Evolutionary conservation across 2,888 invertebrate genomes (phyloP).

Genomic region (Sturmia bella): DNA sequence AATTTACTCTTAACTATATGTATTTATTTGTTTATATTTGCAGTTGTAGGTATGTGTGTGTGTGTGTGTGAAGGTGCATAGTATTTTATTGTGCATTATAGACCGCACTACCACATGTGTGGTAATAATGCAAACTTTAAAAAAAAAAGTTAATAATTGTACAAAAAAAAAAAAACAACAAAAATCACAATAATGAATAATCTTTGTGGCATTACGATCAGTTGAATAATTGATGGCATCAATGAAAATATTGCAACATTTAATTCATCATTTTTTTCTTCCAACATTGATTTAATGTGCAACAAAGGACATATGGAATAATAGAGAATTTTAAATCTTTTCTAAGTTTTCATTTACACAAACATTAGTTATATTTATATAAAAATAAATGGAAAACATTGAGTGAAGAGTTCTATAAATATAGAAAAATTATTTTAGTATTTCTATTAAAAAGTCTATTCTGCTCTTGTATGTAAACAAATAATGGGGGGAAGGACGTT

Average conservation of each 20-base stretch:
- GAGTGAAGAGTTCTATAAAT: slow-evolving; percentile 1
- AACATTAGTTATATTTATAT: slow-evolving; percentile 4
- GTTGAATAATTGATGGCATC: slow-evolving; percentile 61
- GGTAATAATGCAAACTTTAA: slow-evolving; percentile 61
- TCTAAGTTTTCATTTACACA: slow-evolving; percentile 52
- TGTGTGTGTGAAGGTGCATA: slow-evolving; percentile 24
- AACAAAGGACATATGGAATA: slow-evolving; percentile 33
- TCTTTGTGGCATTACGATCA: slow-evolving; percentile 67
- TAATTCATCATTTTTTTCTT: slow-evolving; percentile 7
- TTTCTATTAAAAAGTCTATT: slow-evolving; percentile 10
- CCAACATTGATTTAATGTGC: slow-evolving; percentile 36
- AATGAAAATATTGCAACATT: slow-evolving; percentile 36
- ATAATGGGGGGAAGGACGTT: neutral
- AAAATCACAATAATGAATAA: slow-evolving; percentile 52
- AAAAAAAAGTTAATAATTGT: slow-evolving; percentile 27
- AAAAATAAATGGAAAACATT: slow-evolving; percentile 18
- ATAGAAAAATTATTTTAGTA: neutral
- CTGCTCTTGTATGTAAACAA: neutral
- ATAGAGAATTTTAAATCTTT: neutral
- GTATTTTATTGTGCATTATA: slow-evolving; percentile 68
- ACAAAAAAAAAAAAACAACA: slow-evolving; percentile 29
- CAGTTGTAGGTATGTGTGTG: slow-evolving; percentile 6
- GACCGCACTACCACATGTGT: slow-evolving; percentile 68
- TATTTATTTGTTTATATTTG: slow-evolving; percentile 15
- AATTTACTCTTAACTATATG: slow-evolving; percentile 58